phyloP scores from a whole-genome alignment of 2,888 invertebrate species.

The Spodoptera exigua region DNA sequence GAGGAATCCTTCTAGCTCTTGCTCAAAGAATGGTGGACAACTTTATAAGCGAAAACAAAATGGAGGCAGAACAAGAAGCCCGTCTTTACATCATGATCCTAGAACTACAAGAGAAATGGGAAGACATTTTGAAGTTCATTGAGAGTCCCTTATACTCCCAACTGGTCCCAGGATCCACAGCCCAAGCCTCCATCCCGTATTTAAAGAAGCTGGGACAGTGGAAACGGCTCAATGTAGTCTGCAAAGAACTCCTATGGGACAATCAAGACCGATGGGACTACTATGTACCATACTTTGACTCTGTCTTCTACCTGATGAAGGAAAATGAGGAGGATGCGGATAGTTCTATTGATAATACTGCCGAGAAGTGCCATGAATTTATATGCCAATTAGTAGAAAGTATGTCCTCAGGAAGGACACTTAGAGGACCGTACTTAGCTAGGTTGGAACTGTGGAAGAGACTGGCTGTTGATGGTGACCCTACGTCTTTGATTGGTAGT shows the following conservation, averaged over 20 bases:
- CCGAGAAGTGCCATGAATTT: constrained; percentile 84
- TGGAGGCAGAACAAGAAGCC: constrained; percentile 98
- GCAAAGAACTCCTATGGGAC: constrained; percentile 92
- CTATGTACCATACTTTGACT: constrained; percentile 92
- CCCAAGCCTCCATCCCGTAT: constrained; percentile 93
- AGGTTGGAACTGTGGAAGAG: constrained; percentile 93
- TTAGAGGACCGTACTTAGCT: constrained; percentile 95
- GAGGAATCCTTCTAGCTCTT: constrained; percentile 93
- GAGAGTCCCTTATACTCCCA: constrained; percentile 92
- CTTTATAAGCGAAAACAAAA: constrained; percentile 95
- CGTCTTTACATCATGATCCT: constrained; percentile 96
- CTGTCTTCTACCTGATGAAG: constrained; percentile 91
- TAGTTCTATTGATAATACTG: constrained; percentile 75
- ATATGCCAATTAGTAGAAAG: constrained; percentile 87
- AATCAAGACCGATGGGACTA: constrained; percentile 93
- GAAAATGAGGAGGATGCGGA: constrained; percentile 68
- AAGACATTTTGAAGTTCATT: constrained; percentile 94
- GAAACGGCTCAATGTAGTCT: constrained; percentile 92
- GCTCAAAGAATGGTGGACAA: constrained; percentile 98
- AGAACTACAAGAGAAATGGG: constrained; percentile 93
- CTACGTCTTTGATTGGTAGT: constrained; percentile 89
- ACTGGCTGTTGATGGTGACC: constrained; percentile 88
- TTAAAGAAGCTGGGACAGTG: constrained; percentile 93
- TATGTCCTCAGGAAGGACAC: constrained; percentile 81
- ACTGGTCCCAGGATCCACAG: constrained; percentile 91